These are phyloP conservation scores for Calyptomena viridis DNA, from an alignment of 2,113 vertebrate genomes.

Conservation along the genomic window DNA sequence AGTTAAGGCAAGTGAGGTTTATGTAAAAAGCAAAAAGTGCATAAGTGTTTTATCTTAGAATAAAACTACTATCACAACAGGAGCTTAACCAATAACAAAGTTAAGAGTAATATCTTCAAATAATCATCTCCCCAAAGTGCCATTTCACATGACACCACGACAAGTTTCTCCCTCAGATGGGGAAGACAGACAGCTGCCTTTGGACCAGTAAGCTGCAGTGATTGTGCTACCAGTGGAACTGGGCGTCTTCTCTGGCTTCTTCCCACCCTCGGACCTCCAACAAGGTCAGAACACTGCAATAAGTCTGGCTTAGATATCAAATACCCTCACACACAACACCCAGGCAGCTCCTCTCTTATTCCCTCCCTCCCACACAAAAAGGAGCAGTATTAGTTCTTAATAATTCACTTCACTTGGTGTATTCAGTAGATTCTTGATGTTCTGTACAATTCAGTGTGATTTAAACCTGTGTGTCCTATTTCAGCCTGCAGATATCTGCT, in stretches of 20 bases:
- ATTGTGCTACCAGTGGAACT: neutral
- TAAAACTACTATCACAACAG: neutral
- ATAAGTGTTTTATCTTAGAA: neutral
- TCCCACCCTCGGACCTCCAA: neutral
- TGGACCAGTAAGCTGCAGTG: neutral
- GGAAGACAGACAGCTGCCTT: neutral
- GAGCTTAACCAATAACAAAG: neutral
- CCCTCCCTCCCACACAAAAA: neutral
- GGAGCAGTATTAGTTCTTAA: neutral
- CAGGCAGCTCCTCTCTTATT: neutral
- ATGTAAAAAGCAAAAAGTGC: neutral
- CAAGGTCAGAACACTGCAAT: neutral
- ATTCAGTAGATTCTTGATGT: neutral
- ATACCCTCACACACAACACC: rapidly evolving
- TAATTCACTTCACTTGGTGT: neutral
- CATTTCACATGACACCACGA: neutral
- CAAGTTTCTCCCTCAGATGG: neutral
- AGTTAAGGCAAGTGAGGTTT: neutral
- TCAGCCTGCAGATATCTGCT: neutral
- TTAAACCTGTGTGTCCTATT: neutral
- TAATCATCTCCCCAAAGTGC: neutral
- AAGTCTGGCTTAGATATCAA: neutral
- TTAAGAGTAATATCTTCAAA: neutral
- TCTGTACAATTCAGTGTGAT: neutral
- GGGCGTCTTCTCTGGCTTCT: neutral